A percentile compares a stretch with the other conserved stretches of the same genome.
phyloP scores from a whole-genome alignment of 2,888 invertebrate genomes.

The Drosophila lacicola region DNA sequence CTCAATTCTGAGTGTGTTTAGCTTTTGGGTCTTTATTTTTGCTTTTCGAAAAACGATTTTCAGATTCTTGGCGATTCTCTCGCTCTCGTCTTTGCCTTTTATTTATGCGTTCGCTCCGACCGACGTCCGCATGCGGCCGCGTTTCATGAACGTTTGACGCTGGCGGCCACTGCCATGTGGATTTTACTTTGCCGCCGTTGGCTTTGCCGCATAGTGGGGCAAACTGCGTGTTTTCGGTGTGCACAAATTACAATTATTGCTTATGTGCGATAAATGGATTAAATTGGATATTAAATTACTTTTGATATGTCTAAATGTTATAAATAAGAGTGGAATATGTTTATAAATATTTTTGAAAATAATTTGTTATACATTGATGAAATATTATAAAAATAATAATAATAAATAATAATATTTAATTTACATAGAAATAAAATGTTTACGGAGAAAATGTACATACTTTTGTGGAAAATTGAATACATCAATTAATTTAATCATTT shows the following conservation, averaged over 20 bases:
- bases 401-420: no score
- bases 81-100: conserved; percentile 12
- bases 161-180: conserved; percentile 66
- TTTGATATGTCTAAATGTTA: not conserved
- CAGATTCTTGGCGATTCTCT: conserved; percentile 37
- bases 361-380: not conserved
- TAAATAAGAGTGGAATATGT: no score
- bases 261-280: not conserved
- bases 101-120: conserved; percentile 29
- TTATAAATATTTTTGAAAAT: not conserved
- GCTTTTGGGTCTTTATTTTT: conserved; percentile 6
- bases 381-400: no score
- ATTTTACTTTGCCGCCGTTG: conserved; percentile 69
- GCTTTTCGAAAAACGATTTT: conserved; percentile 53
- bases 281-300: not conserved
- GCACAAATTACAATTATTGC: not conserved
- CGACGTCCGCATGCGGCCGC: conserved; percentile 80
- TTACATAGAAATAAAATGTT: no score
- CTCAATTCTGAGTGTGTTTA: conserved; percentile 38
- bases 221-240: not conserved
- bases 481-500: no score
- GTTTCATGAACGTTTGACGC: conserved; percentile 81
- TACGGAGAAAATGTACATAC: no score
- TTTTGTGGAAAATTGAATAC: no score
- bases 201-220: conserved; percentile 48